These are phyloP conservation scores for Coreoperca whiteheadi DNA, from an alignment of 2,113 vertebrate species.

Conservation along the genomic window DNA sequence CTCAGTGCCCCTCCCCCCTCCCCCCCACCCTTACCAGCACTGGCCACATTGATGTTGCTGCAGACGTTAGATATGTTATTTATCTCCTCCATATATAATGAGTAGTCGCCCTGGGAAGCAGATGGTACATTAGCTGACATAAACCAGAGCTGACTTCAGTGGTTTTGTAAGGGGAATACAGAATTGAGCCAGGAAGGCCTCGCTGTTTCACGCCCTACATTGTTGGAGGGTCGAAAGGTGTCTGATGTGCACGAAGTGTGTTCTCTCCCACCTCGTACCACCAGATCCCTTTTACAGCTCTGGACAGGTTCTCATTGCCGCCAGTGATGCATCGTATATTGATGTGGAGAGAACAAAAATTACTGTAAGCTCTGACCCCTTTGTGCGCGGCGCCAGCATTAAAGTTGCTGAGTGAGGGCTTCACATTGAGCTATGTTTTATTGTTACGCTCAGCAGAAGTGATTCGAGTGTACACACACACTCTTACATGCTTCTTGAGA, in stretches of 20 bases:
- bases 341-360: constrained; percentile 72
- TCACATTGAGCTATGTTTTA: constrained; percentile 73
- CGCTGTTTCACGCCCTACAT: constrained; percentile 8
- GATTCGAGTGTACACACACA: constrained; percentile 12
- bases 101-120: constrained; percentile 76
- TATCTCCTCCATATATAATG: constrained; percentile 82
- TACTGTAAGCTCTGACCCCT: constrained; percentile 73
- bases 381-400: constrained; percentile 73
- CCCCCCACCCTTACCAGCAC: constrained; percentile 1
- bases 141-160: constrained; percentile 73
- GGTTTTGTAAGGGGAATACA: constrained; percentile 56
- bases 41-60: constrained; percentile 40
- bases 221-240: constrained; percentile 48
- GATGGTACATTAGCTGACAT: constrained; percentile 81
- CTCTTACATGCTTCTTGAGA: constrained; percentile 14
- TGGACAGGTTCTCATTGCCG: constrained; percentile 64
- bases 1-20: neutral
- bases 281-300: constrained; percentile 61
- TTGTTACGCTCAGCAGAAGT: constrained; percentile 71
- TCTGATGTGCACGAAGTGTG: constrained; percentile 27
- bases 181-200: constrained; percentile 34
- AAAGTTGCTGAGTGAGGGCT: constrained; percentile 81
- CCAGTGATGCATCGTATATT: constrained; percentile 68
- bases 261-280: constrained; percentile 33
- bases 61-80: constrained; percentile 72